Base-by-base conservation (phyloP, 2,888 invertebrate species). In the Sarcophaga rosellei region DNA sequence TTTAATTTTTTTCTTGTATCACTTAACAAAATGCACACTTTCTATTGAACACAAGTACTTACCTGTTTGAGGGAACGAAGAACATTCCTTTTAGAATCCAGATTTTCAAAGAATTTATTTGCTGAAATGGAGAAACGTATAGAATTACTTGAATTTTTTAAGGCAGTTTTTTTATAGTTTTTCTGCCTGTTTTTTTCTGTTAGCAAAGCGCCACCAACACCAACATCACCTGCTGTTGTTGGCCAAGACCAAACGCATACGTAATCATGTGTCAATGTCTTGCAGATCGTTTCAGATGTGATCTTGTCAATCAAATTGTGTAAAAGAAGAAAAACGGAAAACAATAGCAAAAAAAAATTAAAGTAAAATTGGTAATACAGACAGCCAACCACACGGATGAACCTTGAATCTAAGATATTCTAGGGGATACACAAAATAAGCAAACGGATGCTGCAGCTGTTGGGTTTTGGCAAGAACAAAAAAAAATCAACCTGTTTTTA, bases 301-400 rank as follows among this genome's bases (percentile, higher is more conserved):
- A 85, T 82, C 68, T 79, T 85, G 82, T 85, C 85, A 79, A 82
- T 85, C 85, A 85, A 77, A 74, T 44, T 57, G 70, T 59, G 12
- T 69, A 63, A 4, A 15, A 12, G 15, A 62, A 44, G 44, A 63
- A 4, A 44, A 66, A 20, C 17, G 45, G 17, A 66, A 44, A 44
- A 66, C 3, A 45, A 44, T 15, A 17, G 17, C 53, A 53, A 53
- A 53, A 53, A 53, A 53, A 53, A 53, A 53, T 10, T 15, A 53
- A 53, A 53, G 53, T 35, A 53, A 53, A 53, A 53, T 5, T 15
- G 12, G 17, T 53, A 53, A 53, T 15, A 53, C 1, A 17, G 53
- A 53, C 35, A 35, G 35, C 8, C 35, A 35, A 10, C 8, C 35
- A 35, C 10, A 35, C 2, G 1, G 35, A 35, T 35, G 10, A 8